phyloP scores from a whole-genome alignment of 2,797 vertebrate species.

The Coregonus sp. region DNA sequence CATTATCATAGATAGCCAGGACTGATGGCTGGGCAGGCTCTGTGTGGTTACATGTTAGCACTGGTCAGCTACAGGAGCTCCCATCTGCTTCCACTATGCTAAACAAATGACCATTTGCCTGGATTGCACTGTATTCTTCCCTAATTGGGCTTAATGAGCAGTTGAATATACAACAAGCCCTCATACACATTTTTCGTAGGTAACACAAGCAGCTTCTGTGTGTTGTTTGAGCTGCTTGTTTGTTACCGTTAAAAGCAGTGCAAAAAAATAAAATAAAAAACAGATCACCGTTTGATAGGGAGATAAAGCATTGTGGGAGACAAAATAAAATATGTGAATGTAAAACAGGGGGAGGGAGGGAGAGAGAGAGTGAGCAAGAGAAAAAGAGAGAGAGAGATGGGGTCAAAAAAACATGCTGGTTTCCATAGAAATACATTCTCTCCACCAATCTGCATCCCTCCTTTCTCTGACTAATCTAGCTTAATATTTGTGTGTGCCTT shows the following conservation, averaged over 20 bases:
- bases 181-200: background rate
- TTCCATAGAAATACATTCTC: slow-evolving; percentile 55
- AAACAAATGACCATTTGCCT: background rate
- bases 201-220: background rate
- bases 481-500: background rate
- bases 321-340: slow-evolving; percentile 1
- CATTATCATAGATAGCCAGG: slow-evolving; percentile 43
- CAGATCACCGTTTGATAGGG: background rate
- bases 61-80: background rate
- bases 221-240: background rate
- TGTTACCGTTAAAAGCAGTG: background rate
- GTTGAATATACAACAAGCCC: background rate
- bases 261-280: background rate
- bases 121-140: background rate
- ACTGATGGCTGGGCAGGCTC: slow-evolving; percentile 16
- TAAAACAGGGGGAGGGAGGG: background rate
- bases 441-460: slow-evolving; percentile 25
- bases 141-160: background rate
- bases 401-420: slow-evolving; percentile 34
- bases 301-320: background rate
- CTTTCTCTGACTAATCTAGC: slow-evolving; percentile 23
- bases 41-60: slow-evolving; percentile 26
- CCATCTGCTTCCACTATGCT: slow-evolving; percentile 1
- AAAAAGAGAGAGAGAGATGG: slow-evolving; percentile 3
- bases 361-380: background rate